Percentiles rank a stretch among this genome's conserved stretches.
Conservation (phyloP, 2,797 vertebrate genomes). For the Sorex maritimensis region DNA sequence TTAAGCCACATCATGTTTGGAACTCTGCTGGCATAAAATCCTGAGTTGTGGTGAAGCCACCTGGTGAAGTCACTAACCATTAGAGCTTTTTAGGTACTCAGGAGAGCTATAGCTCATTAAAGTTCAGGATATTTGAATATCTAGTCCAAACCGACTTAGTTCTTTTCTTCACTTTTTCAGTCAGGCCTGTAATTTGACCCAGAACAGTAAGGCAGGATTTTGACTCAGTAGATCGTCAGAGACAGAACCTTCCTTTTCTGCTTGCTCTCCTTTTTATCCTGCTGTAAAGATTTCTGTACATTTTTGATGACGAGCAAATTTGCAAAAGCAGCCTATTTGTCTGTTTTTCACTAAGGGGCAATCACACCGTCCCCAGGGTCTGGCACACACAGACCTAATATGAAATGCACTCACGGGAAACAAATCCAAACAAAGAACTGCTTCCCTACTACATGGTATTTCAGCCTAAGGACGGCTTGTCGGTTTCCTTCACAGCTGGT, state of each 20-base stretch:
- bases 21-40: not conserved
- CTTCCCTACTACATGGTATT: constrained; percentile 90
- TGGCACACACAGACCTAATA: constrained; percentile 87
- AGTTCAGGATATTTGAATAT: constrained; percentile 73
- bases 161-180: constrained; percentile 83
- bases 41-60: constrained; percentile 33
- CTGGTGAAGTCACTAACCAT: constrained; percentile 19
- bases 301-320: constrained; percentile 79
- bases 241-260: constrained; percentile 84
- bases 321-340: constrained; percentile 87
- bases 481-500: constrained; percentile 91
- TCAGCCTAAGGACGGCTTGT: constrained; percentile 89
- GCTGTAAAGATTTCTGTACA: constrained; percentile 7
- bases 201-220: constrained; percentile 82
- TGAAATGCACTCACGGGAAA: constrained; percentile 91
- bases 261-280: not conserved
- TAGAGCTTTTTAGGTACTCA: constrained; percentile 1
- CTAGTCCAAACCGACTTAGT: constrained; percentile 71
- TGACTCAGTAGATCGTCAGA: constrained; percentile 84
- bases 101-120: constrained; percentile 72
- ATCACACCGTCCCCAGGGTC: constrained; percentile 87
- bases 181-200: constrained; percentile 79
- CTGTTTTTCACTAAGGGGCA: constrained; percentile 88
- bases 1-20: not conserved
- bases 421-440: constrained; percentile 90